phyloP scores from a whole-genome alignment of 1,140 invertebrate species.

The Hypothenemus hampei region DNA sequence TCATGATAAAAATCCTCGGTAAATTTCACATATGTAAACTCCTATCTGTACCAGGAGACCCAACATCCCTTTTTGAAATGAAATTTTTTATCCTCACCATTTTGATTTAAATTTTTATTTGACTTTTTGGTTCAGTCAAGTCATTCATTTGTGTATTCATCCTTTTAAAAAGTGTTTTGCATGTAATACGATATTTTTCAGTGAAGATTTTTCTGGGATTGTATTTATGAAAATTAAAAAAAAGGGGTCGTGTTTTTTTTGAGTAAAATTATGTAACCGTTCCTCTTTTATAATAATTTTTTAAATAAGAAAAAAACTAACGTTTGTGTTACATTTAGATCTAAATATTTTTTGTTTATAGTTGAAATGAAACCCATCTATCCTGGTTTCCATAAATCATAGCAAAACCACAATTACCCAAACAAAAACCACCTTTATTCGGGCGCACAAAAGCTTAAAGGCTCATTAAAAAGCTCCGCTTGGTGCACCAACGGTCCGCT shows the following conservation, averaged over 20 bases:
- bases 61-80: conserved; percentile 21
- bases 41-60: conserved; percentile 16
- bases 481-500: conserved; percentile 20
- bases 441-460: conserved; percentile 19
- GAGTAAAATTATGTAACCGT: too few species aligned
- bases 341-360: too few species aligned
- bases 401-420: conserved; percentile 24
- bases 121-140: conserved; percentile 7
- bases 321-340: too few species aligned
- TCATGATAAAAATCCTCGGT: too few species aligned
- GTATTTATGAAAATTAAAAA: conserved; percentile 11
- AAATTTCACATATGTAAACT: conserved; percentile 18
- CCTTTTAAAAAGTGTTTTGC: conserved; percentile 12
- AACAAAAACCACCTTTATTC: conserved; percentile 28
- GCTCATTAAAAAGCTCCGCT: conserved; percentile 27
- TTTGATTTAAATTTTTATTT: conserved; percentile 18
- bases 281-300: too few species aligned
- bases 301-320: too few species aligned
- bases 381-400: conserved; percentile 17
- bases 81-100: conserved; percentile 19
- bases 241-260: too few species aligned
- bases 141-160: conserved; percentile 9
- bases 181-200: conserved; percentile 19
- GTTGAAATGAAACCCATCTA: neutral
- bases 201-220: neutral